Evolutionary conservation across 1,140 invertebrate species (phyloP), one percentile per base, ranked within the genome.

Genomic region (Tetramorium alpestre): DNA sequence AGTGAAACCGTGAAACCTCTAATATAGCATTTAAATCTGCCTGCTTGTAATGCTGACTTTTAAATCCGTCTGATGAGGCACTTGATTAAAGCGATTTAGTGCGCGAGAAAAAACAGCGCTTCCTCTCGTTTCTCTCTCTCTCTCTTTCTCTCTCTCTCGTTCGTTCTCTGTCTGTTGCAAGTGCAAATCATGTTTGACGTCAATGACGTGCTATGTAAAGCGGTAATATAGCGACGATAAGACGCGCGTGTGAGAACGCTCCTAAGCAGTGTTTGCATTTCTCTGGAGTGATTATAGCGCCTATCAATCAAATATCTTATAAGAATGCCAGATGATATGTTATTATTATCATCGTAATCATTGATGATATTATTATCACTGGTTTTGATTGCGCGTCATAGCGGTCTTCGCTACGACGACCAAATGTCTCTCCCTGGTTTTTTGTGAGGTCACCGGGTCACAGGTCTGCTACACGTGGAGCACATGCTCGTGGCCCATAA

Each of bases 161-260:
- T 60, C 8, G 41, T 5, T 60, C 25, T 77, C 18, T 65, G 2
- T 51, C 4, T 16, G 3, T 47, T 18, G n/a, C n/a, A 8, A 77
- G n/a, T 5, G 54, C 54, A 70, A 81, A 58, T 81, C 28, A 18
- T 28, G 25, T 70, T 70, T 11, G 49, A 56, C 49, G 33, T 56
- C 64, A 10, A 2, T 25, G 58, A 49, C 58, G 8, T 4, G 56
- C 56, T 58, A 41, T 13, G n/a, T 41, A 41, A 56, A 58, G 51
- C 33, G 33, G 33, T 33, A 33, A 33, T 33, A 33, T 33, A 33
- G 33, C 47, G 18, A 25, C 16, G 22, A 81, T 81, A 70, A 81
- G n/a, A 25, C 33, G 22, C 8, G 10, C 6, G 2, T n/a, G n/a
- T 69, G 22, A 51, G 33, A 41, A 44, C 22, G 13, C 16, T 41